These are phyloP conservation scores for Hipparchia semele DNA, from an alignment of 2,888 invertebrate genomes.

Conservation along the genomic window DNA sequence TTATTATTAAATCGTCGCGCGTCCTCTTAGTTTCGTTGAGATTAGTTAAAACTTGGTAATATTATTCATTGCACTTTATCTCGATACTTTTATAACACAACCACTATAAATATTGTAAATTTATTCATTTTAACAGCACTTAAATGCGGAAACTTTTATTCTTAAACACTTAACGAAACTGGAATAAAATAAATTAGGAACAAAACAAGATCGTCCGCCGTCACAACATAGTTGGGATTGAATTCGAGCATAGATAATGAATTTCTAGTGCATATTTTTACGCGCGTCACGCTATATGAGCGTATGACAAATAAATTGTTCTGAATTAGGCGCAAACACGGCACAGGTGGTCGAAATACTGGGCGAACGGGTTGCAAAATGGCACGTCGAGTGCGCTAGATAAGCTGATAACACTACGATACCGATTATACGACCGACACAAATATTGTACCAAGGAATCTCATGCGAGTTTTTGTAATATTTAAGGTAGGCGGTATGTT, in stretches of 20 bases:
- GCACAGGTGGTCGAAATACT: slow-evolving; percentile 61
- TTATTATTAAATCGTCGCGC: slow-evolving; percentile 1
- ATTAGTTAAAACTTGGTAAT: neutral
- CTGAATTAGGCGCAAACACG: slow-evolving; percentile 51
- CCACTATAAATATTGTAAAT: neutral
- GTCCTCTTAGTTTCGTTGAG: slow-evolving; percentile 6
- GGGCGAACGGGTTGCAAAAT: slow-evolving; percentile 64
- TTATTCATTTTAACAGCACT: slow-evolving; percentile 8
- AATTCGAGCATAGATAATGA: slow-evolving; percentile 39
- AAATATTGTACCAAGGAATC: slow-evolving; percentile 58
- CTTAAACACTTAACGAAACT: slow-evolving; percentile 4
- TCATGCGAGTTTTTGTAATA: slow-evolving; percentile 34
- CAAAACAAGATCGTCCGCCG: slow-evolving; percentile 37
- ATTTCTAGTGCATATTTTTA: slow-evolving; percentile 45
- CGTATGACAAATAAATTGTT: slow-evolving; percentile 34
- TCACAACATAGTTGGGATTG: slow-evolving; percentile 36
- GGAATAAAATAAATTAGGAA: slow-evolving; percentile 26
- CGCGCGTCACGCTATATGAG: slow-evolving; percentile 42
- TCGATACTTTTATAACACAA: neutral
- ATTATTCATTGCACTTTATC: slow-evolving; percentile 8
- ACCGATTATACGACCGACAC: slow-evolving; percentile 59
- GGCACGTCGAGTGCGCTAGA: slow-evolving; percentile 70
- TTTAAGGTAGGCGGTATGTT: slow-evolving; percentile 12
- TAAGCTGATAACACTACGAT: slow-evolving; percentile 79
- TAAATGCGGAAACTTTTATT: neutral